Evolutionary conservation across 2,797 vertebrate genomes (phyloP).

Genomic region (Acrossocheilus wenchowensis): DNA sequence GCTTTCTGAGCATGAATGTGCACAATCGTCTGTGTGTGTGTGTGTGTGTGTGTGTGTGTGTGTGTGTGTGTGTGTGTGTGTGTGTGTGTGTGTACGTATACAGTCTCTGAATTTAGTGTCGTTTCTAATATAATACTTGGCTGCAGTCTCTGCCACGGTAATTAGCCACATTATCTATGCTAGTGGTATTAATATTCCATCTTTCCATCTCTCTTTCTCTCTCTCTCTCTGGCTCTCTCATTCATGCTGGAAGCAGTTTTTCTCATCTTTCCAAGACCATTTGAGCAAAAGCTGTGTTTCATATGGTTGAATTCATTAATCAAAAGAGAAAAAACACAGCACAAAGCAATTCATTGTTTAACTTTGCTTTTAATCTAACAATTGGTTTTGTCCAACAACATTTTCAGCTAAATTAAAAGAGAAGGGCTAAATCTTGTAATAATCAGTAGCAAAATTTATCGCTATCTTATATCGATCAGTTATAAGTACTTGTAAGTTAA

Average conservation of each 20-base stretch:
- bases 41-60: background rate
- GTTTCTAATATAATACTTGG: conserved; percentile 41
- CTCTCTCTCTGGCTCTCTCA: conserved; percentile 19
- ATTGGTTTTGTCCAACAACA: background rate
- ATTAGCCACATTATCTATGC: conserved; percentile 46
- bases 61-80: background rate
- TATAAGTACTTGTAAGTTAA: conserved; percentile 1
- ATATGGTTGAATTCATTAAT: conserved; percentile 32
- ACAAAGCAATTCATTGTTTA: conserved; percentile 9
- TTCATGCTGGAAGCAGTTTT: conserved; percentile 33
- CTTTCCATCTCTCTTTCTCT: conserved; percentile 36
- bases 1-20: conserved; percentile 20
- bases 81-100: background rate
- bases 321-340: conserved; percentile 28
- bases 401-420: background rate
- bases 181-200: conserved; percentile 46
- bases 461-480: background rate
- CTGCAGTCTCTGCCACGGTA: conserved; percentile 36
- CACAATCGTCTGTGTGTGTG: background rate
- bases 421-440: background rate
- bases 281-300: conserved; percentile 44
- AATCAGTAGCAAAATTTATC: background rate
- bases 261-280: conserved; percentile 26
- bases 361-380: background rate
- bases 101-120: conserved; percentile 21